Percentiles rank a stretch among this genome's conserved stretches.
phyloP scores from a whole-genome alignment of 2,113 vertebrate genomes.

The Anser cygnoides region DNA sequence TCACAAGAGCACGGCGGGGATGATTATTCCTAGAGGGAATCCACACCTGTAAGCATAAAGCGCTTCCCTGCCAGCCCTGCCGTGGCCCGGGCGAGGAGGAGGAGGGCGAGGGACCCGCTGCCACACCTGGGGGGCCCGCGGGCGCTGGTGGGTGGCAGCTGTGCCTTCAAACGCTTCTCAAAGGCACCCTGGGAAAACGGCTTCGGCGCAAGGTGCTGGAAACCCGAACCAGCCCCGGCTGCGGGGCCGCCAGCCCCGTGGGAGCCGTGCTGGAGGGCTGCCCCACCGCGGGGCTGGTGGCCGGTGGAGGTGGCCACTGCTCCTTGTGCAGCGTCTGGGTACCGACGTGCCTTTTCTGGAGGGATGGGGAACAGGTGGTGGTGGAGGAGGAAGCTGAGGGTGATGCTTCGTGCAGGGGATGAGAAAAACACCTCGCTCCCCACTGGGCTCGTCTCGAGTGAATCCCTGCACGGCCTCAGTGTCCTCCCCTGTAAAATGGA shows the following conservation, averaged over 20 bases:
- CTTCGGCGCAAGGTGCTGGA: background rate
- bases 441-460: background rate
- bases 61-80: conserved; percentile 40
- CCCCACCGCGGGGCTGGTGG: background rate
- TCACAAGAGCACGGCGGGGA: conserved; percentile 11
- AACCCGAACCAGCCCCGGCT: fast-evolving
- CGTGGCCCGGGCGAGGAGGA: background rate
- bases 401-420: background rate
- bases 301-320: background rate
- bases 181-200: conserved; percentile 57
- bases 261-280: background rate
- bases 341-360: background rate
- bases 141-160: conserved; percentile 57
- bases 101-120: conserved; percentile 24
- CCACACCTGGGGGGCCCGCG: conserved; percentile 46
- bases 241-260: background rate
- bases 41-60: conserved; percentile 45
- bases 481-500: background rate
- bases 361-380: background rate
- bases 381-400: background rate
- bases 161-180: background rate
- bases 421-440: background rate
- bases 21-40: conserved; percentile 71
- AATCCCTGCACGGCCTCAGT: background rate
- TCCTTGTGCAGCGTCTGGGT: background rate